These are phyloP conservation scores for Plutella xylostella DNA, from an alignment of 2,888 invertebrate species.

Conservation along the genomic window DNA sequence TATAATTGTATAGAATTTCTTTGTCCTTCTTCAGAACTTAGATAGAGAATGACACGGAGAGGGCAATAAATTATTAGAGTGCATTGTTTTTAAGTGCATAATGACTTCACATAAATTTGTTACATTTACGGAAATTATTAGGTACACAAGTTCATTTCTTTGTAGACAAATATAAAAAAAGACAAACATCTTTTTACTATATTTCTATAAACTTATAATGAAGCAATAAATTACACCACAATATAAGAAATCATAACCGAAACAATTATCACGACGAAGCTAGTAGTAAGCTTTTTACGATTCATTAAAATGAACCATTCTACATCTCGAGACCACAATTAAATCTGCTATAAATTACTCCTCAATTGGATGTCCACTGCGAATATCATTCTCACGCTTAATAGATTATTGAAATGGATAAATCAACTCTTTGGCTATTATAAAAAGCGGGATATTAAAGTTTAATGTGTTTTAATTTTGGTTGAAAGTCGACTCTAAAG, in stretches of 20 bases:
- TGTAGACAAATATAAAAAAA: too few species aligned
- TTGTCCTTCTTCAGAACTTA: slow-evolving; percentile 40
- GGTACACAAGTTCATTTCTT: too few species aligned
- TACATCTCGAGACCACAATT: not conserved
- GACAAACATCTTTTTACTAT: not conserved
- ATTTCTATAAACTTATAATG: not conserved
- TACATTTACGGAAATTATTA: too few species aligned
- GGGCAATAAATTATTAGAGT: slow-evolving; percentile 5
- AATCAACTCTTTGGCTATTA: not conserved
- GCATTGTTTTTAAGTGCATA: not conserved
- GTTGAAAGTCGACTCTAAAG: slow-evolving; percentile 24
- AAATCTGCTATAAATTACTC: not conserved
- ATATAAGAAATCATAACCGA: too few species aligned
- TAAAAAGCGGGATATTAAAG: not conserved
- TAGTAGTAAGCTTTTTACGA: slow-evolving; percentile 1
- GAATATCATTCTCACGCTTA: slow-evolving; percentile 1
- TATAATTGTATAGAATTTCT: slow-evolving; percentile 69
- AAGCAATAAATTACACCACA: too few species aligned
- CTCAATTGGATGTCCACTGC: not conserved
- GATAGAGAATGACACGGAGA: slow-evolving; percentile 32
- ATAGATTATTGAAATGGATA: not conserved
- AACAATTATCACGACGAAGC: not conserved
- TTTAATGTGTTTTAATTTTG: slow-evolving; percentile 1
- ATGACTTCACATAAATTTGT: not conserved
- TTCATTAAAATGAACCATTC: not conserved